These are phyloP conservation scores for Dasysyrphus tricinctus DNA, from an alignment of 2,888 invertebrate genomes.

Conservation along the genomic window DNA sequence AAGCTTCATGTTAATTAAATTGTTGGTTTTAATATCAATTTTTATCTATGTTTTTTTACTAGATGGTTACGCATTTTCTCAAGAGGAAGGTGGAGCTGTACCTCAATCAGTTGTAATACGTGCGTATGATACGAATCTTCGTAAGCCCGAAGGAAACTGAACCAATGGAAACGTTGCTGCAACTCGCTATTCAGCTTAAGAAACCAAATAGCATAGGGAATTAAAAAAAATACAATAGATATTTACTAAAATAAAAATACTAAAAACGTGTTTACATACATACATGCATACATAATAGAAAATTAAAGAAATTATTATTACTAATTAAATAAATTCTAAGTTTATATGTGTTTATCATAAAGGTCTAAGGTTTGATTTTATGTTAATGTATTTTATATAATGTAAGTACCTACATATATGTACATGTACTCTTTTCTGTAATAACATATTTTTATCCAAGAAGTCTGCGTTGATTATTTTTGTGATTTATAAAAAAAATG, in stretches of 20 bases:
- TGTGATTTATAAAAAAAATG: too few species aligned
- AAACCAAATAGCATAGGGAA: slow-evolving; percentile 14
- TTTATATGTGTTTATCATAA: slow-evolving; percentile 34
- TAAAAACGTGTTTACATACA: not conserved
- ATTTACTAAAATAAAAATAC: slow-evolving; percentile 40
- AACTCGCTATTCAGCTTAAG: not conserved
- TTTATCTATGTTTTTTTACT: slow-evolving; percentile 8
- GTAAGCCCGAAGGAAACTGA: slow-evolving; percentile 88
- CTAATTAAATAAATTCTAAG: slow-evolving; percentile 40
- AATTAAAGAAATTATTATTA: slow-evolving; percentile 8
- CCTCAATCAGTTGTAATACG: slow-evolving; percentile 97
- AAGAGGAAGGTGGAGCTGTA: slow-evolving; percentile 98
- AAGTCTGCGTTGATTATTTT: too few species aligned
- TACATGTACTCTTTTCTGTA: not conserved
- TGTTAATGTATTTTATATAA: not conserved
- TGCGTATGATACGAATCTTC: slow-evolving; percentile 96
- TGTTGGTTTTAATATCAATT: too few species aligned
- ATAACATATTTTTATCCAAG: too few species aligned
- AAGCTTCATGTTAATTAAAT: too few species aligned
- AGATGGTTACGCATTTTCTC: slow-evolving; percentile 99
- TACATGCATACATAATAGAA: not conserved
- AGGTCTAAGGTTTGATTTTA: too few species aligned
- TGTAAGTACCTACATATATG: not conserved
- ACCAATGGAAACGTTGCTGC: not conserved
- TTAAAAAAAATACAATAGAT: slow-evolving; percentile 26